Evolutionary conservation across 2,797 vertebrate species (phyloP), one percentile per base, ranked within the genome.

Genomic region (Fringilla coelebs): DNA sequence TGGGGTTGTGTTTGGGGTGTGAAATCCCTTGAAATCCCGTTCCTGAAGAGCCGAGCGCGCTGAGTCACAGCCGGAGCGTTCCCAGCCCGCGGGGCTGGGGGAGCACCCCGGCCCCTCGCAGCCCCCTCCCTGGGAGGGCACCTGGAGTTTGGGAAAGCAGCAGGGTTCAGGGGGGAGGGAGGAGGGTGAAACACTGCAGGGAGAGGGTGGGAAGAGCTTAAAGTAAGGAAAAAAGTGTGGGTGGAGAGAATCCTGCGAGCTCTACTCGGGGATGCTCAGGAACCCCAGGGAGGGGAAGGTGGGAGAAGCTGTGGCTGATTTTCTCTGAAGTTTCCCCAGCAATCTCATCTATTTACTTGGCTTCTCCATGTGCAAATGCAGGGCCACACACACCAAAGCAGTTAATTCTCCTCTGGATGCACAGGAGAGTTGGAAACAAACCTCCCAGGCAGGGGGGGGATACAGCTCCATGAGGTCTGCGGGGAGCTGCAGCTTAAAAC

Each of bases 11-110:
- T 95, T 94, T 91, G 95, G 94, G 85, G 94, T 92, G 93, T 94
- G 93, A 96, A 95, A 96, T 95, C 93, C 91, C 90, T 95, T 96
- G 96, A 96, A 97, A 96, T 95, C 45, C 70, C 71, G 87, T 96
- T 96, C 90, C 92, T 95, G 79, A 96, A 95, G 90, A 97, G 95
- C 63, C 7, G 49, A 91, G 90, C 9, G 43, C 74, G 73, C 96
- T 96, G 96, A 96, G 87, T 94, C 96, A 95, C 90, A 62, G 79
- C 26, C 81, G 0, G 66, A 95, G 86, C 65, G 16, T 10, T 70
- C 85, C 79, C 88, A 74, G 36, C 87, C 84, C 4, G 9, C 29
- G 12, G 77, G 89, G 73, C 54, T 31, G n/a, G 18, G 78, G 86
- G 74, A 88, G 36, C 83, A 57, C 5, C 76, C 81, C 38, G 2